Conservation (phyloP, 2,113 vertebrate species). For the Siniperca chuatsi region DNA sequence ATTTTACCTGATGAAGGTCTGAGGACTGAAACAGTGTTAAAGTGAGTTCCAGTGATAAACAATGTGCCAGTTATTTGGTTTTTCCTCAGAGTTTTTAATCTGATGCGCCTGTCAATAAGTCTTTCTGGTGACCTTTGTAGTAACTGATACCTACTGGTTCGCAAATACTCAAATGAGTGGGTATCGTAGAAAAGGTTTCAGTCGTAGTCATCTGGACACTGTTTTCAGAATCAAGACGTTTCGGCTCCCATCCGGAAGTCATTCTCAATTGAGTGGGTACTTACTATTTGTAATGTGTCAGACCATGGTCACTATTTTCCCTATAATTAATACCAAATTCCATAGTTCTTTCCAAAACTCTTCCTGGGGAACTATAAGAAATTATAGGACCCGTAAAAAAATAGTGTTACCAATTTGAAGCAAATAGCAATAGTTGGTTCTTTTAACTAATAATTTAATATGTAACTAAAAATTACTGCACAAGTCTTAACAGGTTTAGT, state of each 20-base stretch:
- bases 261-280: too few species aligned
- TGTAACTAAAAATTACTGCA: not conserved
- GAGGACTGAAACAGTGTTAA: not conserved
- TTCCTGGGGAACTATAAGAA: not conserved
- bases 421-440: not conserved
- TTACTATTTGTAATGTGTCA: not conserved
- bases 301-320: not conserved
- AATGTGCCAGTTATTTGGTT: not conserved
- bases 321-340: not conserved
- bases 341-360: not conserved
- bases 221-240: too few species aligned
- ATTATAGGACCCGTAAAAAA: not conserved
- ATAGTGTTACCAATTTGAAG: not conserved
- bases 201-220: too few species aligned
- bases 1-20: not conserved
- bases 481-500: not conserved
- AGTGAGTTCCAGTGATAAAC: too few species aligned
- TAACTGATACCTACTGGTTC: not conserved
- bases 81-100: not conserved
- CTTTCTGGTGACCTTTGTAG: not conserved
- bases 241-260: too few species aligned
- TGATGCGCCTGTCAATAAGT: not conserved
- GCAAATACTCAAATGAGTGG: not conserved
- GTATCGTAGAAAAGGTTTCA: too few species aligned
- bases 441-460: not conserved